These are phyloP conservation scores for Anser brachyrhynchus DNA, from an alignment of 2,113 vertebrate genomes.

Conservation along the genomic window DNA sequence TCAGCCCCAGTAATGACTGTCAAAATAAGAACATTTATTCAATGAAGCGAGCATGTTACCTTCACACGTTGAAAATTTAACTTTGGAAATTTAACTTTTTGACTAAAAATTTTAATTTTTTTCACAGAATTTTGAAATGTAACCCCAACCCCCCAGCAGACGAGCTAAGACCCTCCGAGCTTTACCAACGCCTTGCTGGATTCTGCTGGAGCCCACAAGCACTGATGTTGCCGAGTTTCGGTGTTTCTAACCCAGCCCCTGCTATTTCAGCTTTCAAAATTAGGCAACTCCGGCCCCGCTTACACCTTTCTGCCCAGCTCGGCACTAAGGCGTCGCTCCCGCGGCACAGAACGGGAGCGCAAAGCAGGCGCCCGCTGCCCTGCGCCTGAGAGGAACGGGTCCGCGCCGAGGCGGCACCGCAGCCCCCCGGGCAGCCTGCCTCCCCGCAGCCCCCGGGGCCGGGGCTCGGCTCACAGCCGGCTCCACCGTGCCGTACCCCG, in stretches of 20 bases:
- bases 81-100: too few species aligned
- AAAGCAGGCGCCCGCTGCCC: neutral
- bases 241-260: rapidly evolving
- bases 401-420: neutral
- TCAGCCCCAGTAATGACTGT: neutral
- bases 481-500: rapidly evolving
- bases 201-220: neutral
- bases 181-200: neutral
- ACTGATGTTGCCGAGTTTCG: rapidly evolving
- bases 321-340: rapidly evolving
- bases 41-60: rapidly evolving
- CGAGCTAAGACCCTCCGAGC: rapidly evolving
- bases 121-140: too few species aligned
- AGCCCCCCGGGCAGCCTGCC: neutral
- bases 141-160: rapidly evolving
- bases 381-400: neutral
- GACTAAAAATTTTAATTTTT: too few species aligned
- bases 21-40: neutral
- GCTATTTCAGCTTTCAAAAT: rapidly evolving
- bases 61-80: neutral
- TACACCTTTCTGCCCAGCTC: neutral
- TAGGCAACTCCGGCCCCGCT: rapidly evolving
- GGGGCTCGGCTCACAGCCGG: rapidly evolving
- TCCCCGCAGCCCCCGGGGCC: too few species aligned
- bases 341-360: neutral